Evolutionary conservation across 2,113 vertebrate genomes (phyloP).

Genomic region (Marmota flaviventris): DNA sequence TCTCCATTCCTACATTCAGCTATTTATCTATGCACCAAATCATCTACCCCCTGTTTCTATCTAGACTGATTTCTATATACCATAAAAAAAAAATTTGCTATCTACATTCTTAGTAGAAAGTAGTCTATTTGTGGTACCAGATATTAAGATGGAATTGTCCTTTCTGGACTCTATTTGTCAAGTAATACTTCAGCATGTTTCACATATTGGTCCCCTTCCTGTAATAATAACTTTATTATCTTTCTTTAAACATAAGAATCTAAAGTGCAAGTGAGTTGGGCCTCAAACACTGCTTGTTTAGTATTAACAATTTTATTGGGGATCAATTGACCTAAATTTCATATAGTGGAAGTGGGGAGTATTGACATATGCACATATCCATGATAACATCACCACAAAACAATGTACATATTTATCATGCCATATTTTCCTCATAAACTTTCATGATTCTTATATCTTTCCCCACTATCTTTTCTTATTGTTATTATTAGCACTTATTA

Average conservation of each 20-base stretch:
- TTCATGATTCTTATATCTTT: neutral
- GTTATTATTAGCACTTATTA: neutral
- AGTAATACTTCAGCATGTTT: neutral
- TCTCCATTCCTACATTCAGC: neutral
- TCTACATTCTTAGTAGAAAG: slow-evolving; percentile 11
- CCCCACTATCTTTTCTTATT: neutral
- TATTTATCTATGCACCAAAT: neutral
- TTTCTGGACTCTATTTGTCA: neutral
- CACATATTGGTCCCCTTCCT: neutral
- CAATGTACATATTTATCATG: neutral
- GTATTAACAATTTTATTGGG: neutral
- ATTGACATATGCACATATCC: neutral
- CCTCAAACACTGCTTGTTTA: neutral
- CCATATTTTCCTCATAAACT: neutral
- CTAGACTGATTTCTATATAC: neutral
- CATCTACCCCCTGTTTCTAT: neutral
- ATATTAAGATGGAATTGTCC: neutral
- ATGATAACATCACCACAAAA: too few species aligned
- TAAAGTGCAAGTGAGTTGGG: neutral
- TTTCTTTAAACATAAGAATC: neutral
- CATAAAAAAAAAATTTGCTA: neutral
- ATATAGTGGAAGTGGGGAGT: neutral
- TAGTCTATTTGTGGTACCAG: neutral
- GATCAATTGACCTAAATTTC: neutral
- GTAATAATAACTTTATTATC: neutral